Evolutionary conservation across 2,888 invertebrate genomes (phyloP), one percentile per base, ranked within the genome.

Genomic region (Orthosia cruda): DNA sequence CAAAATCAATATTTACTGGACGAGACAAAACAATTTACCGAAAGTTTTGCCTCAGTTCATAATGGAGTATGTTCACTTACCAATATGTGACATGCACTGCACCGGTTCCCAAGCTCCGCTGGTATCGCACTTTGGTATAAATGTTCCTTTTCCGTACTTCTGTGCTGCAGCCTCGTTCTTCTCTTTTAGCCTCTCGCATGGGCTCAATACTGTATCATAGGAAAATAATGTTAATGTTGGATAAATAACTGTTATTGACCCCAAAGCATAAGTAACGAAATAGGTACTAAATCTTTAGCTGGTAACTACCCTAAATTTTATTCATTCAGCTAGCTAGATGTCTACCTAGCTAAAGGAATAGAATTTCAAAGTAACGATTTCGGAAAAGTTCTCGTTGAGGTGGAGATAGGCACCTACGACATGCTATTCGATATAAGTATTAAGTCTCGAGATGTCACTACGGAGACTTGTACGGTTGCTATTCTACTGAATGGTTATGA

Each of bases 41-140:
- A 47, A 18, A 23, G 5, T 49, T n/a, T 20, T n/a, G 4, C 1
- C 2, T 26, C 16, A 32, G 32, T 32, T 26, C 40, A 16, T 20
- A 16, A n/a, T 20, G 15, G 16, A 50, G n/a, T 15, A 23, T 20
- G 2, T 32, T 40, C 9, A 80, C 92, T 92, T 78, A 96, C 96
- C 97, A 79, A 97, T 96, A 90, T 97, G 96, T 4, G 96, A 92
- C 97, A 99, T 97, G 91, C 99, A 99, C 92, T 99, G 99, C 18
- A 98, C 97, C 0, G 98, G 96, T 88, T 98, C 98, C 98, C 98
- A 99, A 47, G 97, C 97, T 0, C 98, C 98, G 16, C 97, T 97
- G 1, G 97, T 95, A 89, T 98, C 98, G 87, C 98, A 99, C 70
- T 97, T 97, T 0, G 98, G 99, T 78, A 98, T 97, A 93, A 99